These are phyloP conservation scores for Haemorhous mexicanus DNA, from an alignment of 2,113 vertebrate species.

Conservation along the genomic window DNA sequence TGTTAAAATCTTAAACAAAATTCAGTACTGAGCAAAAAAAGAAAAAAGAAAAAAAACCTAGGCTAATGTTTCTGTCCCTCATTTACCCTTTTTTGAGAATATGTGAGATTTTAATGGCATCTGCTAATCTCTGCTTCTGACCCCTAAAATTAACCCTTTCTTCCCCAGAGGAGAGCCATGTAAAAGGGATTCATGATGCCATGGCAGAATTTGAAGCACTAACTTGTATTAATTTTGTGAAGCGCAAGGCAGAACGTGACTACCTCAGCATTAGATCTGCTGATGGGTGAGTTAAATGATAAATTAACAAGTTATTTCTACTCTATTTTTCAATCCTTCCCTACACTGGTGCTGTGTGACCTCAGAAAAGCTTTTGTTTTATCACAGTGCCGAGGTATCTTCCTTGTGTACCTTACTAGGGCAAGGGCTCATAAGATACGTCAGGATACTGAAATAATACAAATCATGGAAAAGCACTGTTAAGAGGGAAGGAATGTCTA, in stretches of 20 bases:
- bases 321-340: background rate
- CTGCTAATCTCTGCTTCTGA: background rate
- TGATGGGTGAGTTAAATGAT: slow-evolving; percentile 37
- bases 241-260: slow-evolving; percentile 30
- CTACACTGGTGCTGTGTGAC: background rate
- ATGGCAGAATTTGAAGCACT: slow-evolving; percentile 63
- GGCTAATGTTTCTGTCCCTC: background rate
- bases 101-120: background rate
- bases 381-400: too few relatives aligned
- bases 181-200: slow-evolving; percentile 33
- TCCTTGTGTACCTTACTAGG: background rate
- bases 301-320: background rate
- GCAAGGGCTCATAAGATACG: background rate
- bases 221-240: slow-evolving; percentile 61
- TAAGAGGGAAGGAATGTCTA: background rate
- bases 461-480: background rate
- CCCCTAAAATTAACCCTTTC: background rate
- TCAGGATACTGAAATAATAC: background rate
- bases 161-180: background rate
- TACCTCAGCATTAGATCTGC: slow-evolving; percentile 47
- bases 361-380: background rate
- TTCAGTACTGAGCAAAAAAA: background rate
- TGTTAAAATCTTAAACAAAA: background rate
- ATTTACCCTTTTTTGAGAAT: background rate
- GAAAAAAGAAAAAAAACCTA: background rate